Conservation (phyloP, 2,797 vertebrate genomes). For the Tamandua tetradactyla region DNA sequence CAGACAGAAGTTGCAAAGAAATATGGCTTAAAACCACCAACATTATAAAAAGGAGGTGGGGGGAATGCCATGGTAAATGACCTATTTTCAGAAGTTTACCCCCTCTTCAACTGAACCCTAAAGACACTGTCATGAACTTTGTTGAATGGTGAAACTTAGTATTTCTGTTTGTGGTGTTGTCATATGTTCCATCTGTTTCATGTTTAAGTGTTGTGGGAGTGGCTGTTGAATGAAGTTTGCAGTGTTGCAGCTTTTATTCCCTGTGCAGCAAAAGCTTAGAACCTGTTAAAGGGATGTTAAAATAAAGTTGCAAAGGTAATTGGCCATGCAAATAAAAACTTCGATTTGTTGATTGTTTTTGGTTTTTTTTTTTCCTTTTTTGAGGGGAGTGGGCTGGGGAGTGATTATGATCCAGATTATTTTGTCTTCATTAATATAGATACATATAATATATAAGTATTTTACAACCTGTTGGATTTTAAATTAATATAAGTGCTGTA, state of each 20-base stretch:
- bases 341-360: constrained; percentile 80
- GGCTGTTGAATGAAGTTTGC: constrained; percentile 81
- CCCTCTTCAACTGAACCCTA: constrained; percentile 82
- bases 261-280: constrained; percentile 78
- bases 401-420: constrained; percentile 81
- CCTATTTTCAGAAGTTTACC: constrained; percentile 81
- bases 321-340: constrained; percentile 90
- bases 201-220: constrained; percentile 87
- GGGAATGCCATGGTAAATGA: constrained; percentile 69
- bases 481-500: constrained; percentile 83
- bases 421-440: constrained; percentile 75
- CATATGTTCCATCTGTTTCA: constrained; percentile 85
- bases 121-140: constrained; percentile 83
- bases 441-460: constrained; percentile 55
- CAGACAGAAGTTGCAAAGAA: constrained; percentile 99
- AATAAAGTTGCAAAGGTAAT: constrained; percentile 79
- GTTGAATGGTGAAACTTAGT: constrained; percentile 85
- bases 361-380: constrained; percentile 69
- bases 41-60: constrained; percentile 89
- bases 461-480: constrained; percentile 85
- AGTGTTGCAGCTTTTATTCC: constrained; percentile 82
- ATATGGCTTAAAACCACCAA: constrained; percentile 98
- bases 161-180: constrained; percentile 85
- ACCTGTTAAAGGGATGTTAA: constrained; percentile 69
- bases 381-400: background rate